Conservation (phyloP, 2,797 vertebrate species). For the Pangasius krempfi region DNA sequence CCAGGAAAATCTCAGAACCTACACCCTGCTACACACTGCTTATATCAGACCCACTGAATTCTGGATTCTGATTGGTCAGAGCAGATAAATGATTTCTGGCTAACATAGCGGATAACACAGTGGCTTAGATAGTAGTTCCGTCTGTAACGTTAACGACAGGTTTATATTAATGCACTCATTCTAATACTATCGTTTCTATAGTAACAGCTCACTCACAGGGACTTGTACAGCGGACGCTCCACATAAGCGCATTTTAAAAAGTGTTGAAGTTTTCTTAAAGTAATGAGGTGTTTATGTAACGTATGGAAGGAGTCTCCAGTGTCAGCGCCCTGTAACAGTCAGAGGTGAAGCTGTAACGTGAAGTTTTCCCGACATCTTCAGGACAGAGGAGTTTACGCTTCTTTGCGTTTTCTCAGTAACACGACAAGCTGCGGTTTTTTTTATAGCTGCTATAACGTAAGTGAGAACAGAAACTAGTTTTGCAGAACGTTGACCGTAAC, state of each 20-base stretch:
- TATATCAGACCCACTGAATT: neutral
- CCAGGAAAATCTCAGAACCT: neutral
- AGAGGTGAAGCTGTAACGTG: neutral
- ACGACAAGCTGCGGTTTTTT: neutral
- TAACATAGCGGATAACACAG: too few species aligned
- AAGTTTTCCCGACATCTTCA: neutral
- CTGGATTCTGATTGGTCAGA: neutral
- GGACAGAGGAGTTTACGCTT: neutral
- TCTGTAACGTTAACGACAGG: neutral
- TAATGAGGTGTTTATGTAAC: neutral
- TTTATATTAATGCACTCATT: neutral
- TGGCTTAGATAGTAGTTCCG: neutral
- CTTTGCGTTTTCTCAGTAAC: neutral
- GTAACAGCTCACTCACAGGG: neutral
- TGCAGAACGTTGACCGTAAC: neutral
- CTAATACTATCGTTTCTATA: neutral
- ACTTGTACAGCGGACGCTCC: neutral
- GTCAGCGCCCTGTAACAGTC: neutral
- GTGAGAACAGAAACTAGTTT: neutral
- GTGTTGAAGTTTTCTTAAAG: neutral
- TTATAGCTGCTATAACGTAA: neutral
- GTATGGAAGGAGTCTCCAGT: neutral
- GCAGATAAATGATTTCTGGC: neutral
- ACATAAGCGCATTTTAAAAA: neutral
- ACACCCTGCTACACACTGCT: neutral